Conservation (phyloP, 2,797 vertebrate species). For the Rhodeus uyekii region DNA sequence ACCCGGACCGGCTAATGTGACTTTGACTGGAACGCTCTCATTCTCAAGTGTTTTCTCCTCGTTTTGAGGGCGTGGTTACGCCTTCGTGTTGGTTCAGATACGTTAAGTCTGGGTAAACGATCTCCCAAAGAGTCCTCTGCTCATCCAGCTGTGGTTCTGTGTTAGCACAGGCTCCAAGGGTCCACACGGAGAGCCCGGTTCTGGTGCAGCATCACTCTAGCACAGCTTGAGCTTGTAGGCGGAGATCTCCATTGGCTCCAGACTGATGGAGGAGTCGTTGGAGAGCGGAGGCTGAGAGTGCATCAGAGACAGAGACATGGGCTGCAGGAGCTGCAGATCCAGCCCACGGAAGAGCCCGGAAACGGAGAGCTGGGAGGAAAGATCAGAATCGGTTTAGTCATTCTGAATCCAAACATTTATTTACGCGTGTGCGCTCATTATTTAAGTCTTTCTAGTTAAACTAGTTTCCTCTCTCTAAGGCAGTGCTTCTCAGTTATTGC, state of each 20-base stretch:
- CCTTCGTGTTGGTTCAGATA: constrained; percentile 7
- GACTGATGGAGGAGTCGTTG: constrained; percentile 79
- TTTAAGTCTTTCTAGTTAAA: not conserved
- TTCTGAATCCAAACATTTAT: not conserved
- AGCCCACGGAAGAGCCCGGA: constrained; percentile 87
- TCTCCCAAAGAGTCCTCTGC: constrained; percentile 30
- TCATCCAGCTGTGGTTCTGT: constrained; percentile 21
- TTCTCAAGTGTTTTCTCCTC: not conserved
- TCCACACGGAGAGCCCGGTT: constrained; percentile 23
- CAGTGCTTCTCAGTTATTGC: no score
- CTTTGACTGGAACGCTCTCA: constrained; percentile 25
- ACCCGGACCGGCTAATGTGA: constrained; percentile 10
- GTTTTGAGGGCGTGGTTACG: not conserved
- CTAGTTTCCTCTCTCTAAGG: not conserved
- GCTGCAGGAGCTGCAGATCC: constrained; percentile 87
- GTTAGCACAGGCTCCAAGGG: constrained; percentile 17
- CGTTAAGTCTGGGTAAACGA: constrained; percentile 31
- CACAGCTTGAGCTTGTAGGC: constrained; percentile 90
- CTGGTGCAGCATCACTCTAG: constrained; percentile 69
- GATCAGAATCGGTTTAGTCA: no score
- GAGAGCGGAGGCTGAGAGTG: constrained; percentile 81
- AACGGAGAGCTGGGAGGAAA: constrained; percentile 76
- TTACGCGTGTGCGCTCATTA: not conserved
- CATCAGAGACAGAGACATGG: constrained; percentile 90
- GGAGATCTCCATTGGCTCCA: constrained; percentile 95